phyloP scores from a whole-genome alignment of 2,113 vertebrate species.

The Urocynchramus pylzowi region DNA sequence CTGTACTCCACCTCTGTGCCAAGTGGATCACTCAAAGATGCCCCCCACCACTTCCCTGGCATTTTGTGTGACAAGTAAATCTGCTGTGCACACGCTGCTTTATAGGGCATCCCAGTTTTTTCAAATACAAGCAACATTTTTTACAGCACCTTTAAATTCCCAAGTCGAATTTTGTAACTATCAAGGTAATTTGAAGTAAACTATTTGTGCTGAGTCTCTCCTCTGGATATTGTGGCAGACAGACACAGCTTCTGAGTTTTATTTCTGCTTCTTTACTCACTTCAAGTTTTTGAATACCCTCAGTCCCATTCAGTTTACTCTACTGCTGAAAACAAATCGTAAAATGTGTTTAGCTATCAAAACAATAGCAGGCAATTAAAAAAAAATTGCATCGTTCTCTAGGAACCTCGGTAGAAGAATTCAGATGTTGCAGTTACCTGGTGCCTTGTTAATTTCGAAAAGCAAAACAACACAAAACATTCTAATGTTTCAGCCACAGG shows the following conservation, averaged over 20 bases:
- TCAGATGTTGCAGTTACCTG: not conserved
- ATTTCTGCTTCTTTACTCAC: not conserved
- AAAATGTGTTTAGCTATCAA: not conserved
- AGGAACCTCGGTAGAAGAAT: not conserved
- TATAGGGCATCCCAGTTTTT: constrained; percentile 17
- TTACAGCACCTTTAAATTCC: constrained; percentile 10
- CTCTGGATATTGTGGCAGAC: not conserved
- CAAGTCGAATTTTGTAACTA: not conserved
- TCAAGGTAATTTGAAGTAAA: not conserved
- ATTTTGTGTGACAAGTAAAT: constrained; percentile 60
- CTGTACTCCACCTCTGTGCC: constrained; percentile 58
- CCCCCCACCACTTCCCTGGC: constrained; percentile 60
- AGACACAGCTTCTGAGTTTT: not conserved
- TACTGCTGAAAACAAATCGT: not conserved
- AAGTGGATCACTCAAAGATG: constrained; percentile 61
- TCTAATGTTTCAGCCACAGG: not conserved
- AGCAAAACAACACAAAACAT: not conserved
- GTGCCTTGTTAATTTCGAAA: not conserved
- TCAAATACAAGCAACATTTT: not conserved
- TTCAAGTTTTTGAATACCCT: not conserved
- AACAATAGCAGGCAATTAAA: not conserved
- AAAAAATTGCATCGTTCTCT: not conserved
- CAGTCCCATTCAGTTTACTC: not conserved
- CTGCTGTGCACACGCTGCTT: constrained; percentile 43
- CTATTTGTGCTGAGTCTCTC: not conserved